Evolutionary conservation across 37 sponge, comb jelly and placozoan species (phyloP).

Genomic region (Sycon ciliatum): DNA sequence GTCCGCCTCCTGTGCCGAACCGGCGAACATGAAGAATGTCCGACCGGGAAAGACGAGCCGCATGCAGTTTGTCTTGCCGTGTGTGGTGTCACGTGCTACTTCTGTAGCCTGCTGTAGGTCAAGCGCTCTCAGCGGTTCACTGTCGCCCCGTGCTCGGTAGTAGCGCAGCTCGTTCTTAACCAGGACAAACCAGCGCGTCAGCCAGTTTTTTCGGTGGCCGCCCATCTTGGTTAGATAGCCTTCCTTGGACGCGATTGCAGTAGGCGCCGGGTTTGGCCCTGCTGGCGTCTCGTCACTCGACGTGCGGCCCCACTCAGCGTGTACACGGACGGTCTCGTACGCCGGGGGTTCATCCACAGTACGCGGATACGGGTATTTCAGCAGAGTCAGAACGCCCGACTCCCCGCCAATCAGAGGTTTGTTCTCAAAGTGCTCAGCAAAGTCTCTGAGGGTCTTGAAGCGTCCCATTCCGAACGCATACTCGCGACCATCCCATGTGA

Average conservation of each 20-base stretch:
- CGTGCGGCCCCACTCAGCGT: slow-evolving; percentile 39
- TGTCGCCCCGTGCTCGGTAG: background rate
- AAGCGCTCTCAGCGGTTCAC: background rate
- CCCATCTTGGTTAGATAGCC: slow-evolving; percentile 14
- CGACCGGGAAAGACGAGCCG: background rate
- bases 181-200: slow-evolving; percentile 17
- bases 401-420: slow-evolving; percentile 74
- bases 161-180: slow-evolving; percentile 5
- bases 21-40: slow-evolving; percentile 15
- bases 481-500: slow-evolving; percentile 59
- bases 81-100: background rate
- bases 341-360: background rate
- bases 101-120: background rate
- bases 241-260: slow-evolving; percentile 1
- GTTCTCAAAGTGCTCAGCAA: slow-evolving; percentile 69
- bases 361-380: background rate
- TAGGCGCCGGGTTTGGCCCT: no score
- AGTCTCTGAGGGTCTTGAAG: slow-evolving; percentile 44
- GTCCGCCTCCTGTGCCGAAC: background rate
- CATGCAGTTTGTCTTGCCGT: background rate
- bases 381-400: slow-evolving; percentile 33
- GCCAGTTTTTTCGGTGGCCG: background rate
- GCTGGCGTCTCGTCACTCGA: background rate
- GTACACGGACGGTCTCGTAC: slow-evolving; percentile 38
- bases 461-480: slow-evolving; percentile 71